Conservation (phyloP, 2,113 vertebrate species). For the Trinectes maculatus region DNA sequence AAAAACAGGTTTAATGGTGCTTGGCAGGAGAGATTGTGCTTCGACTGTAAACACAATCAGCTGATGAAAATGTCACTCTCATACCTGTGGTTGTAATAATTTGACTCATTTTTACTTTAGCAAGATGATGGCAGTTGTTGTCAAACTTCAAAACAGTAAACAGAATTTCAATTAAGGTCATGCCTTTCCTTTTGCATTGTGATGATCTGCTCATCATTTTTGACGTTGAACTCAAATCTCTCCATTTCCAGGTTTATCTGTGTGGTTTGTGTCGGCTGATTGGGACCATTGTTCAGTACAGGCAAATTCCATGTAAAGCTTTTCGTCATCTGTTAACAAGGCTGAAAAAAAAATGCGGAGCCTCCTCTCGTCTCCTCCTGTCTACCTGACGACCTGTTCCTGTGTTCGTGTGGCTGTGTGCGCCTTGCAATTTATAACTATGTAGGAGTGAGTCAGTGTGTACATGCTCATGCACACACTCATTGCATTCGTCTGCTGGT, state of each 20-base stretch:
- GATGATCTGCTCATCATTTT: background rate
- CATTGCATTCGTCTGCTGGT: constrained; percentile 69
- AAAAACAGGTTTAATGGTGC: constrained; percentile 57
- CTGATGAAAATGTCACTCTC: constrained; percentile 58
- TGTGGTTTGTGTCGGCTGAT: constrained; percentile 21
- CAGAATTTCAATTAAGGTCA: background rate
- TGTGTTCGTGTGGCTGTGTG: constrained; percentile 7
- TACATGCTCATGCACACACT: constrained; percentile 71
- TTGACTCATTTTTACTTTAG: constrained; percentile 47
- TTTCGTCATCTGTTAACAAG: constrained; percentile 39
- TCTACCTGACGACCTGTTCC: constrained; percentile 47
- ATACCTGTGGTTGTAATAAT: constrained; percentile 59
- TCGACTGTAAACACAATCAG: constrained; percentile 64
- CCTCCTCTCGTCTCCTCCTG: constrained; percentile 47
- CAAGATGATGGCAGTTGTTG: constrained; percentile 32
- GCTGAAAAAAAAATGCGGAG: constrained; percentile 37
- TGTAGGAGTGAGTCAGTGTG: constrained; percentile 18
- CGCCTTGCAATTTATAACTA: constrained; percentile 25
- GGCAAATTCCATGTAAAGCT: constrained; percentile 32
- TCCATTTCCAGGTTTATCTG: background rate
- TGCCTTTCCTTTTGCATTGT: background rate
- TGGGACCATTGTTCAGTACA: constrained; percentile 32
- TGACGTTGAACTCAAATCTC: background rate
- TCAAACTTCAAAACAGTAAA: constrained; percentile 17
- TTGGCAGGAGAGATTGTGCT: constrained; percentile 52